phyloP scores from a whole-genome alignment of 1,140 invertebrate species.

The Rhizoglyphus robini region DNA sequence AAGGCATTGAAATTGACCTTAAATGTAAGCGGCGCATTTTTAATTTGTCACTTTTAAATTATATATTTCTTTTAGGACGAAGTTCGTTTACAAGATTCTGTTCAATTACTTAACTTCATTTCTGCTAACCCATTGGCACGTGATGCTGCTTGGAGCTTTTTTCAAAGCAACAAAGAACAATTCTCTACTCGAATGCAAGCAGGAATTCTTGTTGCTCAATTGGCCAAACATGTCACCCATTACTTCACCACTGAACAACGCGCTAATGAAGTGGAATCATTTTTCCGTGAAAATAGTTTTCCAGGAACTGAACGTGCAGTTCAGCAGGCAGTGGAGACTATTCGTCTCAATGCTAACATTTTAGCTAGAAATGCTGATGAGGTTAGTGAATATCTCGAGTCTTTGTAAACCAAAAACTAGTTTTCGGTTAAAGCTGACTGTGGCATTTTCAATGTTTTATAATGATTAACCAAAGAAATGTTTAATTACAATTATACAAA shows the following conservation, averaged over 20 bases:
- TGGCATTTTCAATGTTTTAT: too few species aligned
- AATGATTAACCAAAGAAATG: too few species aligned
- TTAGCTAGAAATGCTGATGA: conserved; percentile 49
- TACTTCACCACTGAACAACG: conserved; percentile 68
- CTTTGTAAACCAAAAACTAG: too few species aligned
- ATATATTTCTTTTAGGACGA: conserved; percentile 58
- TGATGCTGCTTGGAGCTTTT: conserved; percentile 74
- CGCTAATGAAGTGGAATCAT: conserved; percentile 64
- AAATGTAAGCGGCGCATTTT: conserved; percentile 1
- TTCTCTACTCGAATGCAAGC: conserved; percentile 63
- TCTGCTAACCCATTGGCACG: conserved; percentile 54
- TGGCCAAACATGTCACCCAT: conserved; percentile 49
- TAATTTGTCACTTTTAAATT: background rate
- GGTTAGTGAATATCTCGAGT: conserved; percentile 11
- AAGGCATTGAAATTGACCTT: conserved; percentile 45
- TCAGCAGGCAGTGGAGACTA: conserved; percentile 76
- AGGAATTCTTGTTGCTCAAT: conserved; percentile 54
- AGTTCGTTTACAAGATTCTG: conserved; percentile 75
- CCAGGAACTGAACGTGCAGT: conserved; percentile 68
- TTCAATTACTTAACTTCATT: conserved; percentile 72
- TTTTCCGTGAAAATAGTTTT: conserved; percentile 59
- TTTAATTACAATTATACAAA: too few species aligned
- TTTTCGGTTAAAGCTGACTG: too few species aligned
- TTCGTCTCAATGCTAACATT: conserved; percentile 72
- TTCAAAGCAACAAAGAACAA: conserved; percentile 65